Base-by-base conservation (phyloP, 2,113 vertebrate species). In the Pyxicephalus adspersus region DNA sequence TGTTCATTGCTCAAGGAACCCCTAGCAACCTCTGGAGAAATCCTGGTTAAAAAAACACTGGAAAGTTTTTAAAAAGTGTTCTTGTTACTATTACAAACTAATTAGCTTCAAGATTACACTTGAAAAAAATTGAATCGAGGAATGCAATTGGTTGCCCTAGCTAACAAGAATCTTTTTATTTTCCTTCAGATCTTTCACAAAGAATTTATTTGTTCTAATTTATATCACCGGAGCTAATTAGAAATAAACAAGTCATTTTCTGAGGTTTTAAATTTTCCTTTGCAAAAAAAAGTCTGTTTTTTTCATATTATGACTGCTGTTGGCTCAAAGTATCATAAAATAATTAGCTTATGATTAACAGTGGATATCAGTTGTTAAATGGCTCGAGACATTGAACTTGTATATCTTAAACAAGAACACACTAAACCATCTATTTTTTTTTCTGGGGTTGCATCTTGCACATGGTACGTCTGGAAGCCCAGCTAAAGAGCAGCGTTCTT, bases 331-430 rank as follows among this genome's bases (percentile, higher is more conserved):
- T 34, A 77, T 34, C 54, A 54, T 77, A 18, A 65, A 52, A 60
- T 79, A 79, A 79, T 79, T 79, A 79, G 63, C 65, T 58, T 23
- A 3, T 22, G 58, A 67, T 66, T 54, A 78, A 29, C 22, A 17
- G 61, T 28, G 4, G 17, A 26, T 58, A 60, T 19, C 18, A 20
- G 28, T 45, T 52, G 25, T 67, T 76, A 52, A 83, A 25, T 63
- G 57, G 5, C 28, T 17, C 2, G 23, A 34, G 57, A 22, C 51
- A 31, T n/a, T 22, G 38, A 31, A 29, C 65, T 66, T 77, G 19
- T 0, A 3, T 57, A 16, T 67, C 84, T 83, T 66, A 3, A 68
- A 17, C 68, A 83, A 22, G 25, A 54, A 19, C 68, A 34, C 18
- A 73, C 81, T 29, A 25, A 0, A 0, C 28, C 60, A 16, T 28